Conservation (phyloP, 2,797 vertebrate species). For the Lophius americanus region DNA sequence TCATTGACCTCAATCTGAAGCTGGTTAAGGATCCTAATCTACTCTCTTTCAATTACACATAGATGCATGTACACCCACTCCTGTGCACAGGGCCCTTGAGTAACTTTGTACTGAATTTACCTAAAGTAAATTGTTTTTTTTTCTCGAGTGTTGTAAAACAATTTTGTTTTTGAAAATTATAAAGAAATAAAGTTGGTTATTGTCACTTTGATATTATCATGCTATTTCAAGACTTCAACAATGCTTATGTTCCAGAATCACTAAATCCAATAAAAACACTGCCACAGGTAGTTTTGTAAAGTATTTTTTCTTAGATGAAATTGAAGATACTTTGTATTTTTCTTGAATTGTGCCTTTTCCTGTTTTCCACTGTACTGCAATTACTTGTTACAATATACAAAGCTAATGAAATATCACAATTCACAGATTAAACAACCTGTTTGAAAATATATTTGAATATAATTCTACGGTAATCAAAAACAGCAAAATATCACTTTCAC, state of each 20-base stretch:
- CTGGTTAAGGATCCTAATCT: conserved; percentile 77
- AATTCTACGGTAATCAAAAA: too few relatives aligned
- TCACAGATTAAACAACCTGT: neutral
- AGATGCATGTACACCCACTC: neutral
- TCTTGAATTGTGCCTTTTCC: neutral
- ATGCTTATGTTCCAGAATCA: conserved; percentile 5
- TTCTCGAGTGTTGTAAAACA: neutral
- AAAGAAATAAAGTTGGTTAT: neutral
- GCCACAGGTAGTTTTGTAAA: neutral
- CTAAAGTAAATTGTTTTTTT: neutral
- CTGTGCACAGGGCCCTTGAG: neutral
- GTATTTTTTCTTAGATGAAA: neutral
- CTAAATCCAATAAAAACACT: conserved; percentile 5
- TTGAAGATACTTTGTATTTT: neutral
- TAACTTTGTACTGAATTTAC: conserved; percentile 2
- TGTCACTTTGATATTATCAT: neutral
- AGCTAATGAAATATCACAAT: conserved; percentile 1
- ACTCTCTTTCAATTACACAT: conserved; percentile 60
- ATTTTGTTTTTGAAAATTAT: neutral
- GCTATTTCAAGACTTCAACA: neutral
- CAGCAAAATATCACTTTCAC: neutral
- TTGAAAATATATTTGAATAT: too few relatives aligned
- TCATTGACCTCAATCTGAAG: conserved; percentile 83
- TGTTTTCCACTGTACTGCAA: neutral
- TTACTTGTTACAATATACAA: neutral